These are phyloP conservation scores for Diadumene lineata DNA, from an alignment of 92 coral and sea anemone genomes.

Conservation along the genomic window DNA sequence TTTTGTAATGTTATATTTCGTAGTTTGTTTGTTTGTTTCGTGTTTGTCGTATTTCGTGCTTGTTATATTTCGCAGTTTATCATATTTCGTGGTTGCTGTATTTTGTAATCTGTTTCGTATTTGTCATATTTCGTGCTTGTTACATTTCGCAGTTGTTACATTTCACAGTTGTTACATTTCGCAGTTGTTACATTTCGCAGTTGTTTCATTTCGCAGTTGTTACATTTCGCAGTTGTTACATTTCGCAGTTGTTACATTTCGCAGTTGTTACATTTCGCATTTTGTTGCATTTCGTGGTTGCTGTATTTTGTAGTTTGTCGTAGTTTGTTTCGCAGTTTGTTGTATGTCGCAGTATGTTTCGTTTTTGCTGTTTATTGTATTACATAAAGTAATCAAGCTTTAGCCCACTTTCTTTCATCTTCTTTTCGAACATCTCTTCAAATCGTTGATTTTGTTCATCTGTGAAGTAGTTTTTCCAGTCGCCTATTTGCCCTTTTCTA, in stretches of 20 bases:
- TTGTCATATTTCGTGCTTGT: no score
- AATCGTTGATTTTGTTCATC: constrained; percentile 35
- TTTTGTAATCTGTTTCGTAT: no score
- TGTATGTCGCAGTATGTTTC: background rate
- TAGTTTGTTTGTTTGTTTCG: no score
- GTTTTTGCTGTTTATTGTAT: background rate
- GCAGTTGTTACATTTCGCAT: background rate
- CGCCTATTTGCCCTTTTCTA: constrained; percentile 47
- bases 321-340: background rate
- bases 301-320: background rate
- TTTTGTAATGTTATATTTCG: no score
- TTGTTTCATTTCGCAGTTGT: background rate
- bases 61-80: background rate
- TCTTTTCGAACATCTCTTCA: constrained; percentile 27
- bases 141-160: background rate
- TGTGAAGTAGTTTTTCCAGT: constrained; percentile 54
- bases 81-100: background rate
- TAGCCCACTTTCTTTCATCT: constrained; percentile 55
- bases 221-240: background rate
- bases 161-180: no score
- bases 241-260: background rate
- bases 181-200: no score
- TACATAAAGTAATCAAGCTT: constrained; percentile 19
- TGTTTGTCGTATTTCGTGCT: no score
- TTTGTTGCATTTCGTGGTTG: background rate